Evolutionary conservation across 2,797 vertebrate species (phyloP), one percentile per base, ranked within the genome.

Genomic region (Oceanodroma leucorhoa): DNA sequence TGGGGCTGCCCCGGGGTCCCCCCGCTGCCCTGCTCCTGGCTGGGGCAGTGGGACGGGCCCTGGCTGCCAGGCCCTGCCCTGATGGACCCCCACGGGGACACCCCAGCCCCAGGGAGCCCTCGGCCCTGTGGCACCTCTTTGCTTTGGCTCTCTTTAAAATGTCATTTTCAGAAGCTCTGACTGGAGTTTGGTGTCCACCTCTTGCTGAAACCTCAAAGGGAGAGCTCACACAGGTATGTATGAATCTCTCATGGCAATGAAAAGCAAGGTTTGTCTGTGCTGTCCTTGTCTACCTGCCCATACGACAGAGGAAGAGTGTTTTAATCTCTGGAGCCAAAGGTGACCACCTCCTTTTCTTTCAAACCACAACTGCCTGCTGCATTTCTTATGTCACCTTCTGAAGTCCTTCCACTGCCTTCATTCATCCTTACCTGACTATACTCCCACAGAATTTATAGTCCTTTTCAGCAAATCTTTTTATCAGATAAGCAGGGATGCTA

Each of bases 11-110:
- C 34, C 1, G 2, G 11, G 15, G 32, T 11, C 5, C 2, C 5
- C 24, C 0, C 0, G 3, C 30, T 81, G 27, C 41, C 8, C 34
- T 5, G 2, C n/a, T 69, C 5, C 8, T 50, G 15, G 5, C 13
- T 51, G 11, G 6, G 7, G 5, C 14, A 6, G 20, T 71, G 27
- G 29, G n/a, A 76, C 2, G 4, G 16, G 12, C 24, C 14, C 24
- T 34, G 7, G 2, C 34, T 53, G 46, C 55, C 20, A 48, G 43
- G 16, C 5, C 8, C 30, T 72, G 62, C 22, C 13, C 13, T 22
- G 38, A 57, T 9, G 19, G 46, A 55, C 16, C 11, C 4, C 12
- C 0, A 0, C 10, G 38, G 8, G 10, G 17, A 65, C 0, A 1
- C 21, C 26, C 24, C 6, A 8, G 12, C 24, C 2, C 8, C n/a